Evolutionary conservation across 2,888 invertebrate species (phyloP), one percentile per base, ranked within the genome.

Genomic region (Heliconius charithonia): DNA sequence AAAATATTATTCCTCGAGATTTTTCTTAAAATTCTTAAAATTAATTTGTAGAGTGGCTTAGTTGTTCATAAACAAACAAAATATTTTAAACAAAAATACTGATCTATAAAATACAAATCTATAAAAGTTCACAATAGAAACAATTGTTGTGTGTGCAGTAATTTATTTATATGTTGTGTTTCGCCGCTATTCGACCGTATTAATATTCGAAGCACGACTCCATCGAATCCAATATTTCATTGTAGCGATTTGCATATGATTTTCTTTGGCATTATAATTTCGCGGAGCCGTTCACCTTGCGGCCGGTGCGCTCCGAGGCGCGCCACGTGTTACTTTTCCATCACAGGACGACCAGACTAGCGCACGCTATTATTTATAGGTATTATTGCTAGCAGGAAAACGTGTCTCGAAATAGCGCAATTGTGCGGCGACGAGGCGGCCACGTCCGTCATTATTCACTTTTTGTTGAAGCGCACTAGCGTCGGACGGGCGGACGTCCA

Each of bases 381-480:
- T 89, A 88, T 87, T 89, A 88, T 90, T 88, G 86, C 88, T 89
- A 91, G 85, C 91, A 93, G 93, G 92, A 93, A 92, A 92, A 93
- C 87, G 88, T 87, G 87, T 89, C 91, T 92, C 87, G 88, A 92
- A 93, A 92, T 93, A 92, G 92, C 90, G 83, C 88, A 86, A 88
- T 91, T 89, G 91, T 90, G 89, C 88, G 88, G 86, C 87, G 87
- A 81, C 83, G 85, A 86, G 85, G 86, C 85, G 82, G 81, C 82
- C 83, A 81, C 87, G 86, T 85, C 87, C 86, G 87, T 87, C 88
- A 91, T 91, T 92, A 92, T 91, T 91, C 91, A 90, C 89, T 92
- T 93, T 92, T 93, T 92, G 90, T 88, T 83, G 82, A 82, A 77
- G 84, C 85, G 85, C 82, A 84, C 85, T 85, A 77, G 75, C 75